Conservation (phyloP, 2,888 invertebrate genomes). For the Aleiodes testaceus region DNA sequence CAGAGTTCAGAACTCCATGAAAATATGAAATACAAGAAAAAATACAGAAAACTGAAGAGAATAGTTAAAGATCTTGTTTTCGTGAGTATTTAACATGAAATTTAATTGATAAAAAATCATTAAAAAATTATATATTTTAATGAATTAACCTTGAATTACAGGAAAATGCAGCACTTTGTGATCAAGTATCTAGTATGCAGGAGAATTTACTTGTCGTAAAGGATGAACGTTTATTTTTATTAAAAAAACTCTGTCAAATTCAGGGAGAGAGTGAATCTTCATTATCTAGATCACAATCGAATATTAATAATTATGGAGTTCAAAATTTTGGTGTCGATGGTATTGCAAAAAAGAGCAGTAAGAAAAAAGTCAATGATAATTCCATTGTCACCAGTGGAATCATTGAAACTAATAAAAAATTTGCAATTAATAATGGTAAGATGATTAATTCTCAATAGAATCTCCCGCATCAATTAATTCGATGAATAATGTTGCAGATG, state of each 20-base stretch:
- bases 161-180: slow-evolving; percentile 91
- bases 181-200: slow-evolving; percentile 90
- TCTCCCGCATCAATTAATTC: background rate
- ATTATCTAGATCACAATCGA: slow-evolving; percentile 57
- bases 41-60: slow-evolving; percentile 78
- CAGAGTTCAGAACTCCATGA: slow-evolving; percentile 70
- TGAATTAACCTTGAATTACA: slow-evolving; percentile 61
- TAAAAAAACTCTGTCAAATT: slow-evolving; percentile 83
- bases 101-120: background rate
- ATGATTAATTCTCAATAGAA: too few species aligned
- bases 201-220: slow-evolving; percentile 85
- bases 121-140: background rate
- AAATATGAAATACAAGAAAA: slow-evolving; percentile 77
- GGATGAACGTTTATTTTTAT: slow-evolving; percentile 87
- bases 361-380: slow-evolving; percentile 52
- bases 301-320: slow-evolving; percentile 51
- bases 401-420: slow-evolving; percentile 16
- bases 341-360: slow-evolving; percentile 39
- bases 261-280: slow-evolving; percentile 67
- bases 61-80: slow-evolving; percentile 79
- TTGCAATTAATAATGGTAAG: background rate
- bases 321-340: slow-evolving; percentile 53
- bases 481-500: slow-evolving; percentile 46
- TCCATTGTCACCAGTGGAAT: slow-evolving; percentile 46
- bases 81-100: slow-evolving; percentile 74